These are phyloP conservation scores for Epicampocera succincta DNA, from an alignment of 2,888 invertebrate species.

Conservation along the genomic window DNA sequence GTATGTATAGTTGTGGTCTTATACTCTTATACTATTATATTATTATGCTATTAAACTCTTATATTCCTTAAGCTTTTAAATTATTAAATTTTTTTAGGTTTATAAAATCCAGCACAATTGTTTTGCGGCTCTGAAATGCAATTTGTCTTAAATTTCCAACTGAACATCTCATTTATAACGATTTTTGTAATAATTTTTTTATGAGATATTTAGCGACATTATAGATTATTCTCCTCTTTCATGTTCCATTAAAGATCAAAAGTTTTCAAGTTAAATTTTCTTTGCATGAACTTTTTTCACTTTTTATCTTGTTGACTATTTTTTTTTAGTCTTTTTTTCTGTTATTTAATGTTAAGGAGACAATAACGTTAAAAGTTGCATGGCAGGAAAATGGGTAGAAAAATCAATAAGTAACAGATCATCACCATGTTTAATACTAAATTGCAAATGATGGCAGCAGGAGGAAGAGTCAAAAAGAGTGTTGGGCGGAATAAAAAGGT, in stretches of 20 bases:
- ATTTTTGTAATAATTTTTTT: constrained; percentile 48
- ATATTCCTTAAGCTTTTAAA: too few relatives aligned
- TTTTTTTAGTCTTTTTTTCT: neutral
- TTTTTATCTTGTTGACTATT: neutral
- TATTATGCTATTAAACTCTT: too few relatives aligned
- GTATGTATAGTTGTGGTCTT: too few relatives aligned
- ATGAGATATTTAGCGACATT: constrained; percentile 66
- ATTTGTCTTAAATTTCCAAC: constrained; percentile 20
- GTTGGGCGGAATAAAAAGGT: constrained; percentile 13
- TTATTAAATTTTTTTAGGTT: too few relatives aligned
- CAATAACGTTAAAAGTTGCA: constrained; percentile 37
- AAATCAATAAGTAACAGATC: constrained; percentile 70
- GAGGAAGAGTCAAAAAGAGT: neutral
- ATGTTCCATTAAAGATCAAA: constrained; percentile 52
- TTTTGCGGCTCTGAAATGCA: too few relatives aligned
- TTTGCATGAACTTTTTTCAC: constrained; percentile 62
- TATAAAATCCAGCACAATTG: too few relatives aligned
- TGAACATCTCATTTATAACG: constrained; percentile 41
- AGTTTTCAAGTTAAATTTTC: constrained; percentile 63
- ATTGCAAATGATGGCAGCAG: constrained; percentile 18
- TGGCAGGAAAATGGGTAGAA: constrained; percentile 25
- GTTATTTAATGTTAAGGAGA: constrained; percentile 31
- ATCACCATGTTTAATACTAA: constrained; percentile 63
- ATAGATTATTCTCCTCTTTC: constrained; percentile 50
- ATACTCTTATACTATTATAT: too few relatives aligned